These are phyloP conservation scores for Myopa testacea DNA, from an alignment of 2,888 invertebrate genomes.

Conservation along the genomic window DNA sequence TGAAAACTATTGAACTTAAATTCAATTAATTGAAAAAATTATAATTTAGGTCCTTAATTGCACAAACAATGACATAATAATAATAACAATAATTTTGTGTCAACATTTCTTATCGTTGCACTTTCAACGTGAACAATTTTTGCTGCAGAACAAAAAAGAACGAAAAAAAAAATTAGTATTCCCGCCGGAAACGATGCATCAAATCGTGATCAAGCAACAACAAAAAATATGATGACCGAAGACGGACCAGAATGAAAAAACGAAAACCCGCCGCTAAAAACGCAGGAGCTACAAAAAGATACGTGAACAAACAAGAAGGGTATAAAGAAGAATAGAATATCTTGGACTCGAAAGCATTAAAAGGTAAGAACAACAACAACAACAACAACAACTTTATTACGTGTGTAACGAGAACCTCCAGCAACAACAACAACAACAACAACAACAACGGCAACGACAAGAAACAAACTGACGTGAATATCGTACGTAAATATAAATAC, in stretches of 20 bases:
- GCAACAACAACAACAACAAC: not conserved
- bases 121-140: slow-evolving; percentile 30
- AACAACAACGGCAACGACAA: slow-evolving; percentile 13
- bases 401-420: no score
- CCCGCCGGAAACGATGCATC: slow-evolving; percentile 31
- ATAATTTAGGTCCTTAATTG: no score
- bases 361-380: not conserved
- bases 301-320: not conserved
- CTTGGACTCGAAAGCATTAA: not conserved
- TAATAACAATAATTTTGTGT: no score
- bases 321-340: not conserved
- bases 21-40: no score
- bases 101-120: slow-evolving; percentile 24
- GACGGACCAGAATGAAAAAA: not conserved
- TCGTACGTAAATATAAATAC: not conserved
- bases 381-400: not conserved
- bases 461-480: not conserved
- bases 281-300: not conserved
- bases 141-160: not conserved
- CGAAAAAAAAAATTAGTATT: slow-evolving; percentile 3
- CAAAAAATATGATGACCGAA: not conserved
- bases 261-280: no score
- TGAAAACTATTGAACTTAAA: no score
- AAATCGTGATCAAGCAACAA: not conserved
- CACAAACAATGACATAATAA: no score